Percentiles rank a stretch among this genome's conserved stretches.
Evolutionary conservation across 2,113 vertebrate genomes (phyloP).

Genomic region (Channa argus): DNA sequence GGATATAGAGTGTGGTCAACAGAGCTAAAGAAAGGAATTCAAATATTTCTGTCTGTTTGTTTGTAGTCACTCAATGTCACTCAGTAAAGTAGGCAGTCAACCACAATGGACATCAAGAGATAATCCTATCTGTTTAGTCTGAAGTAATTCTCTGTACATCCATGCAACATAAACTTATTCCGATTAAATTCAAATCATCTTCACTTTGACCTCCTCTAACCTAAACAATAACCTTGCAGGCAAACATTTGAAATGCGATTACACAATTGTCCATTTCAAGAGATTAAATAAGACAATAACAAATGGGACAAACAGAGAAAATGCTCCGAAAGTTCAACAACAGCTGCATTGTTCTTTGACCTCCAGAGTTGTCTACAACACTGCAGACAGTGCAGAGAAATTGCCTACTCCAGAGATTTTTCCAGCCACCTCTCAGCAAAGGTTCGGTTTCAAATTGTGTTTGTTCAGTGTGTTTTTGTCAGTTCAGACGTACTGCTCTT

Average conservation of each 20-base stretch:
- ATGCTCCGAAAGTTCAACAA: slow-evolving; percentile 16
- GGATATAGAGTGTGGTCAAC: slow-evolving; percentile 25
- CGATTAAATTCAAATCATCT: slow-evolving; percentile 29
- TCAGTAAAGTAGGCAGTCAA: slow-evolving; percentile 19
- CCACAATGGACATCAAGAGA: slow-evolving; percentile 29
- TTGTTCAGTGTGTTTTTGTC: background rate
- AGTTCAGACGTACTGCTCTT: slow-evolving; percentile 90
- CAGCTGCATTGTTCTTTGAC: slow-evolving; percentile 46
- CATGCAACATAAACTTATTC: slow-evolving; percentile 19
- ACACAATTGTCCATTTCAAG: slow-evolving; percentile 41
- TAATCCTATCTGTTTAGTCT: slow-evolving; percentile 43
- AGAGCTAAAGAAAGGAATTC: slow-evolving; percentile 19
- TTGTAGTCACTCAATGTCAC: background rate
- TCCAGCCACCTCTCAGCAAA: slow-evolving; percentile 24
- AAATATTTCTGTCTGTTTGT: background rate
- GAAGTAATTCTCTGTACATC: slow-evolving; percentile 32
- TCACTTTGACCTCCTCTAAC: slow-evolving; percentile 13
- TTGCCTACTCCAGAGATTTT: slow-evolving; percentile 10
- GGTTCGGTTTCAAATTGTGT: background rate
- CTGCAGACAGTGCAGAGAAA: slow-evolving; percentile 1
- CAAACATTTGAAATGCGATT: slow-evolving; percentile 21
- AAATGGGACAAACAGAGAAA: slow-evolving; percentile 33
- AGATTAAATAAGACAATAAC: slow-evolving; percentile 38
- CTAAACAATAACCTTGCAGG: slow-evolving; percentile 5
- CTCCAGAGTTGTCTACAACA: slow-evolving; percentile 2